A percentile compares a stretch with the other conserved stretches of the same genome.
These are phyloP conservation scores for Orius insidiosus DNA, from an alignment of 1,140 invertebrate genomes.

Conservation along the genomic window DNA sequence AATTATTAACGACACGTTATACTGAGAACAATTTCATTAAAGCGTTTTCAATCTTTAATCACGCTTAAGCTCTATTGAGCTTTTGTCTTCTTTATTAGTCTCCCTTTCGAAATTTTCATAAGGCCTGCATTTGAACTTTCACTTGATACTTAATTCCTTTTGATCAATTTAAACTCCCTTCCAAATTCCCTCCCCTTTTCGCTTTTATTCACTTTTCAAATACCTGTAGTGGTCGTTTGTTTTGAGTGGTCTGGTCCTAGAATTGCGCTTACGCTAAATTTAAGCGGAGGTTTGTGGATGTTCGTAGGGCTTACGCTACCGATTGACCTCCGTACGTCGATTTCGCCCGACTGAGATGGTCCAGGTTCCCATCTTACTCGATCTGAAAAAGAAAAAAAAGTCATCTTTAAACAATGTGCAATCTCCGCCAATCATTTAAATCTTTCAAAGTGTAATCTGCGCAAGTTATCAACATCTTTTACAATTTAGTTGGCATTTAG, in stretches of 20 bases:
- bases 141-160: too few relatives aligned
- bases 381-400: slow-evolving; percentile 4
- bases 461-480: too few relatives aligned
- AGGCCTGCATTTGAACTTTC: too few relatives aligned
- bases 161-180: not conserved
- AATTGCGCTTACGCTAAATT: slow-evolving; percentile 85
- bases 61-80: too few relatives aligned
- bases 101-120: too few relatives aligned
- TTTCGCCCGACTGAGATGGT: slow-evolving; percentile 3
- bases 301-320: slow-evolving; percentile 22
- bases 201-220: too few relatives aligned
- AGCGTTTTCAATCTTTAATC: not conserved
- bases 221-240: slow-evolving; percentile 24
- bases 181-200: not conserved
- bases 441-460: too few relatives aligned
- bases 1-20: slow-evolving; percentile 10
- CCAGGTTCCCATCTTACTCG: slow-evolving; percentile 12
- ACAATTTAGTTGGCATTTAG: too few relatives aligned
- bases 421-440: too few relatives aligned
- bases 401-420: too few relatives aligned
- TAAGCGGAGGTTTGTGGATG: slow-evolving; percentile 48
- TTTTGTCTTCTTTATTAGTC: too few relatives aligned
- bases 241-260: slow-evolving; percentile 40
- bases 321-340: not conserved
- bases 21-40: not conserved